phyloP scores from a whole-genome alignment of 2,888 invertebrate genomes.

The Blastobasis lacticolella region DNA sequence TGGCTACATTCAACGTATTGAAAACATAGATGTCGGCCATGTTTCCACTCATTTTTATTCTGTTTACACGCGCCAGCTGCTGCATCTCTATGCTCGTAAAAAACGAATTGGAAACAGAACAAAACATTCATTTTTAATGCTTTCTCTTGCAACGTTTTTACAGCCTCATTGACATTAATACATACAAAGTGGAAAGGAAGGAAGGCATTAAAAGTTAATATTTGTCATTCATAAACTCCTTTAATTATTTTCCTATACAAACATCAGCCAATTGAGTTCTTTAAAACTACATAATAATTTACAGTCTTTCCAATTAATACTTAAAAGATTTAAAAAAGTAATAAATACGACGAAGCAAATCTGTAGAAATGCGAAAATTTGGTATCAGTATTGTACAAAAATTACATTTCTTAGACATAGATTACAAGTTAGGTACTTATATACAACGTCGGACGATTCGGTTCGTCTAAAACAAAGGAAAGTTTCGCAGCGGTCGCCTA shows the following conservation, averaged over 20 bases:
- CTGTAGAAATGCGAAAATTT: conserved; percentile 67
- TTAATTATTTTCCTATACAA: conserved; percentile 70
- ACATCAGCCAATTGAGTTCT: conserved; percentile 61
- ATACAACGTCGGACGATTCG: conserved; percentile 54
- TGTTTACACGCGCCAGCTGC: conserved; percentile 60
- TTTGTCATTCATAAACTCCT: conserved; percentile 59
- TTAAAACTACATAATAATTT: conserved; percentile 64
- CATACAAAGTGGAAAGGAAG: conserved; percentile 13
- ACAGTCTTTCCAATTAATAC: conserved; percentile 73
- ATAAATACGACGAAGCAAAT: conserved; percentile 68
- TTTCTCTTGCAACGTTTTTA: conserved; percentile 33
- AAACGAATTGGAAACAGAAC: conserved; percentile 55
- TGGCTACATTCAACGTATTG: conserved; percentile 24
- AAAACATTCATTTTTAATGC: conserved; percentile 48
- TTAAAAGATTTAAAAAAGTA: conserved; percentile 61
- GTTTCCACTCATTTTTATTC: conserved; percentile 53
- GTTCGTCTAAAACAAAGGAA: conserved; percentile 50
- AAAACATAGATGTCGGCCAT: conserved; percentile 36
- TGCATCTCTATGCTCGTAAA: conserved; percentile 53
- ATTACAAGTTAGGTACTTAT: conserved; percentile 49
- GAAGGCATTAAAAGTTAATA: conserved; percentile 21
- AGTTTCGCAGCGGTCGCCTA: conserved; percentile 43
- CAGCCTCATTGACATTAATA: conserved; percentile 24
- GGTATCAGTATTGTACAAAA: conserved; percentile 73
- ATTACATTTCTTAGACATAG: conserved; percentile 49